These are phyloP conservation scores for Styela plicata DNA, from an alignment of 23 tunicate genomes.

Conservation along the genomic window DNA sequence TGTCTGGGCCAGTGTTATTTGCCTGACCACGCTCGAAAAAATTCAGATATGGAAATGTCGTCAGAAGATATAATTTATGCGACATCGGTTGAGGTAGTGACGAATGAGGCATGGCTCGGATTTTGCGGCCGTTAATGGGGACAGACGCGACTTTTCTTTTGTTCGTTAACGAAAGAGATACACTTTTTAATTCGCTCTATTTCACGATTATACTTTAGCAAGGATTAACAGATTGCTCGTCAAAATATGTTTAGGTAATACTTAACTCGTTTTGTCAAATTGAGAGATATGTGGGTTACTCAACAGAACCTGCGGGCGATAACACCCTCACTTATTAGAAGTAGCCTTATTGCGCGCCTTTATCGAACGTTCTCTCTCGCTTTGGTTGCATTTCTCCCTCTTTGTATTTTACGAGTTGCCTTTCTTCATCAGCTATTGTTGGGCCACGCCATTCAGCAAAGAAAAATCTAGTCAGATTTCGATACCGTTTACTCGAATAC, in stretches of 20 bases:
- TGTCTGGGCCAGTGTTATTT: no score
- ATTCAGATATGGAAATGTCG: no score
- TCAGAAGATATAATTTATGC: neutral
- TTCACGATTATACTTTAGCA: neutral
- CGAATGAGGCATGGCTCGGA: neutral
- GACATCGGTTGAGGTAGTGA: neutral
- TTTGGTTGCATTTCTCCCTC: neutral
- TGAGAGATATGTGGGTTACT: conserved; percentile 1
- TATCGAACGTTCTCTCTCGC: conserved; percentile 14
- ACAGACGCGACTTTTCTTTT: neutral
- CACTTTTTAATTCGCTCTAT: neutral
- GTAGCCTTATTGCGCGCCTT: conserved; percentile 12
- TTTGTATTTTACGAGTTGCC: neutral
- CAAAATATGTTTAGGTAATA: conserved; percentile 1
- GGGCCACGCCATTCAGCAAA: neutral
- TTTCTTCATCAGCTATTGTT: neutral
- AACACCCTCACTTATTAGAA: conserved; percentile 6
- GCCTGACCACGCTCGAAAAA: no score
- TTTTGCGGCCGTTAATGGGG: neutral
- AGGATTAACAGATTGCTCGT: neutral
- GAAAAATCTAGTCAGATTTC: neutral
- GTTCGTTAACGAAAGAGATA: neutral
- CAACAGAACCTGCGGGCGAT: neutral
- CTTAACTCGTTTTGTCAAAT: conserved; percentile 21
- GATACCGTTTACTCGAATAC: conserved; percentile 6